Evolutionary conservation across 1,140 invertebrate species (phyloP).

Genomic region (Drosophila paulistorum): DNA sequence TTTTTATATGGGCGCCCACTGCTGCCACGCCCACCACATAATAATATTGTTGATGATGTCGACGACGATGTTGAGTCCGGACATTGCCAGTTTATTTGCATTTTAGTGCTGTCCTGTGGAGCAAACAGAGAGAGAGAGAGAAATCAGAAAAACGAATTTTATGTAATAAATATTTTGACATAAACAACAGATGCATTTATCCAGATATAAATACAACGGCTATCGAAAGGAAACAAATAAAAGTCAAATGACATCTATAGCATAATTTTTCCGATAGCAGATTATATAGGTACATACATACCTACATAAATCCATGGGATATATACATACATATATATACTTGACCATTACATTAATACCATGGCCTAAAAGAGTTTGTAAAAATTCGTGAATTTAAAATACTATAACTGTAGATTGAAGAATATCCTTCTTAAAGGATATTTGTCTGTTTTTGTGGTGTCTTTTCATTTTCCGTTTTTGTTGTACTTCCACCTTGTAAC

Average conservation of each 20-base stretch:
- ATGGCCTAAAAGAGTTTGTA: no score
- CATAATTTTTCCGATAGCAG: background rate
- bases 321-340: no score
- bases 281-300: no score
- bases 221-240: background rate
- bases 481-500: no score
- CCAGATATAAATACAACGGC: conserved; percentile 6
- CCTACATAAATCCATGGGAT: background rate
- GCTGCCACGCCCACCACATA: conserved; percentile 28
- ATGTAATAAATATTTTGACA: conserved; percentile 49
- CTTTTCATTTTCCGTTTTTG: no score
- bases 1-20: conserved; percentile 8
- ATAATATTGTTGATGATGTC: conserved; percentile 22
- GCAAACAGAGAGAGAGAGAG: conserved; percentile 4
- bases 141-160: conserved; percentile 49
- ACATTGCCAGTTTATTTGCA: conserved; percentile 24
- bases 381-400: no score
- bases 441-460: no score
- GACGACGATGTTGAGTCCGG: background rate
- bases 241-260: background rate
- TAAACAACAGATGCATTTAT: conserved; percentile 22
- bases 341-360: no score
- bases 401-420: no score
- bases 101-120: conserved; percentile 25
- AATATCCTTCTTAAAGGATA: no score